Base-by-base conservation (phyloP, 53 echinoderm and acorn worm species). In the Paracentrotus lividus region DNA sequence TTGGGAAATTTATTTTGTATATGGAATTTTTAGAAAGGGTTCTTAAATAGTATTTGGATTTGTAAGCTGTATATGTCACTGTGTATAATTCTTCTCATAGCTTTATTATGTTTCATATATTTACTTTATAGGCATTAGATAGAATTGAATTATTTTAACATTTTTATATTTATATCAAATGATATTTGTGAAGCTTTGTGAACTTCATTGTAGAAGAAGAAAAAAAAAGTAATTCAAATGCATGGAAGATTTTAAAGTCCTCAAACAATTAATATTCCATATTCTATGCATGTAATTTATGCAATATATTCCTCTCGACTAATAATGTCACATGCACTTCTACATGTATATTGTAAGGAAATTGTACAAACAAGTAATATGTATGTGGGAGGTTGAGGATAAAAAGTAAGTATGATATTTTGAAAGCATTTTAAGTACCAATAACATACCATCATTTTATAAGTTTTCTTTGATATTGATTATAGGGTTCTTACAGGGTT, bases 261-360 rank as follows among this genome's bases (percentile, higher is more conserved):
- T 5, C 20, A 26, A 47, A 26, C 1, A 67, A 26, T n/a, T 45
- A 47, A 81, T 81, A 47, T 47, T 38, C 44, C 44, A 24, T 81
- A 81, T 81, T 47, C 81, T 81, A 81, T 81, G 81, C 81, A 81
- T 81, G 81, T 81, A 47, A 45, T n/a, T n/a, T 81, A 81, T 81
- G 81, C 81, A 81, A 81, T 47, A 10, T 72, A 72, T 44, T 13
- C 47, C 26, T 40, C 36, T 47, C 12, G 47, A 81, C 24, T 76
- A 38, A 24, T 78, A 47, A 81, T 44, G 26, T 81, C 44, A 81
- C 81, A 26, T 72, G 72, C 72, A 21, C 18, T 72, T 72, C 16
- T 38, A 36, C 16, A 20, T 8, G 38, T 38, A 0, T 16, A 3
- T 38, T 72, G 72, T 72, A 20, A 20, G 38, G 38, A 0, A 14